Percentiles rank a stretch among this genome's conserved stretches.
Evolutionary conservation across 2,113 vertebrate genomes (phyloP).

Genomic region (Sceloporus undulatus): DNA sequence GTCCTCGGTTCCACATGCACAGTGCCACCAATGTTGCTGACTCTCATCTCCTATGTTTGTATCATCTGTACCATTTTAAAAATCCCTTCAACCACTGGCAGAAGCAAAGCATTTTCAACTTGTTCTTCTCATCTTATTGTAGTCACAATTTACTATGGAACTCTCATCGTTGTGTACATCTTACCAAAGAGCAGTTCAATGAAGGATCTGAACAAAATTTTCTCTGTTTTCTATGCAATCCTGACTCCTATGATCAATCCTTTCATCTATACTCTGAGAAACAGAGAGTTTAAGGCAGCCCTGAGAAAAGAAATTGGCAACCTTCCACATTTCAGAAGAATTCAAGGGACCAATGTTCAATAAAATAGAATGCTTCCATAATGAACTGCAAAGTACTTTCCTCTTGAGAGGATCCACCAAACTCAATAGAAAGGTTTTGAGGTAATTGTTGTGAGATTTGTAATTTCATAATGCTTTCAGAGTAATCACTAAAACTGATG

Average conservation of each 20-base stretch:
- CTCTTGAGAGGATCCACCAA: background rate
- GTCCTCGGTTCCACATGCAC: background rate
- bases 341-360: background rate
- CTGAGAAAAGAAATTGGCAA: background rate
- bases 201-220: slow-evolving; percentile 1
- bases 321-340: background rate
- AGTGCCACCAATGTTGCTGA: background rate
- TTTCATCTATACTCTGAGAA: slow-evolving; percentile 15
- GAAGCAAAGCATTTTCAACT: slow-evolving; percentile 5
- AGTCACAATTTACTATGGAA: slow-evolving; percentile 24
- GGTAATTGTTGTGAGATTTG: background rate
- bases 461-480: too few relatives aligned
- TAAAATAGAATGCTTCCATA: background rate
- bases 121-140: slow-evolving; percentile 25
- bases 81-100: background rate
- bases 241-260: slow-evolving; percentile 13
- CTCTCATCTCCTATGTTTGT: background rate
- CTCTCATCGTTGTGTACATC: slow-evolving; percentile 11
- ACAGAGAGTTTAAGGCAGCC: slow-evolving; percentile 8
- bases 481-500: too few relatives aligned
- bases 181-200: background rate
- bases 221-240: slow-evolving; percentile 16
- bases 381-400: background rate
- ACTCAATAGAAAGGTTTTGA: background rate
- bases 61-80: slow-evolving; percentile 24